Evolutionary conservation across 2,888 invertebrate species (phyloP).

Genomic region (Ophion obscuratus): DNA sequence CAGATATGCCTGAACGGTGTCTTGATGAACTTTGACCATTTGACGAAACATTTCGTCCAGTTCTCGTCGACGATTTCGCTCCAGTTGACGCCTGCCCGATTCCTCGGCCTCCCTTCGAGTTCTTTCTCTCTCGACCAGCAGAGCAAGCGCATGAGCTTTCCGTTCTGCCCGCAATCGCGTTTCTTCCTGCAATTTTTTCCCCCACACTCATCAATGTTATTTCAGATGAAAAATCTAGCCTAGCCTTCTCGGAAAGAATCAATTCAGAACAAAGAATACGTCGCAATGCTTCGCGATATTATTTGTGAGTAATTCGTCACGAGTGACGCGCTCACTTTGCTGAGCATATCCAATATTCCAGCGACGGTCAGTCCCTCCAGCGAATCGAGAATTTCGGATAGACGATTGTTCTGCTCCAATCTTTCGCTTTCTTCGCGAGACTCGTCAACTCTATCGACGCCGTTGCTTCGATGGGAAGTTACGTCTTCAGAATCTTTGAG

Average conservation of each 20-base stretch:
- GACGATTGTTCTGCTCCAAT: slow-evolving; percentile 84
- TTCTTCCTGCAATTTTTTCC: slow-evolving; percentile 87
- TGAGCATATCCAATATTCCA: slow-evolving; percentile 90
- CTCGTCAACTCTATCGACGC: slow-evolving; percentile 72
- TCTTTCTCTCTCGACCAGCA: slow-evolving; percentile 92
- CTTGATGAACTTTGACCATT: slow-evolving; percentile 87
- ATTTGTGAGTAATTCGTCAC: background rate
- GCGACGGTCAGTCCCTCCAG: slow-evolving; percentile 91
- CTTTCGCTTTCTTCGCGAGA: slow-evolving; percentile 67
- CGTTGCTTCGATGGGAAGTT: slow-evolving; percentile 73
- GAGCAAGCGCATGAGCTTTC: slow-evolving; percentile 90
- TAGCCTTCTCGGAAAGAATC: background rate
- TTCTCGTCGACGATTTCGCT: slow-evolving; percentile 89
- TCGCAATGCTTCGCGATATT: too few species aligned
- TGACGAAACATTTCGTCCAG: slow-evolving; percentile 93
- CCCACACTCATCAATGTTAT: background rate
- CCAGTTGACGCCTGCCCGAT: slow-evolving; percentile 91
- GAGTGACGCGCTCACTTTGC: slow-evolving; percentile 78
- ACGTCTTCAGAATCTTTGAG: slow-evolving; percentile 85
- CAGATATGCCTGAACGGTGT: slow-evolving; percentile 87
- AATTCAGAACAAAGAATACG: background rate
- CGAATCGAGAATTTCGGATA: slow-evolving; percentile 88
- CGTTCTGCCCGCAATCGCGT: slow-evolving; percentile 91
- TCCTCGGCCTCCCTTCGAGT: slow-evolving; percentile 92
- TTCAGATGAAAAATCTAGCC: background rate